Conservation (phyloP, 1,140 invertebrate genomes). For the Pomacea maculata region DNA sequence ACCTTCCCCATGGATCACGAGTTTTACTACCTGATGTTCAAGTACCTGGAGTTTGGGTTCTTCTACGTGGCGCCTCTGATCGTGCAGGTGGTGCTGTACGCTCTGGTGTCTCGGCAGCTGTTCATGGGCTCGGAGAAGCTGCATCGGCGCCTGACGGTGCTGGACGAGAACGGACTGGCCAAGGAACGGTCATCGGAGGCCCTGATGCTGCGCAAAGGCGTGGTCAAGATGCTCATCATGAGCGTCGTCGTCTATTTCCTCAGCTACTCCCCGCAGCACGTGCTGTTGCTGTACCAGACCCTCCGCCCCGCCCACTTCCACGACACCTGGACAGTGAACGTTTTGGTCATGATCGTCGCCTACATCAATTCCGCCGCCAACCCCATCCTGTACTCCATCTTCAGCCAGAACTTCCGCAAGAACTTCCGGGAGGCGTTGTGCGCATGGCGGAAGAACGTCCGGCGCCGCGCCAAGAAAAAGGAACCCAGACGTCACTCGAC, state of each 20-base stretch:
- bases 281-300: conserved; percentile 62
- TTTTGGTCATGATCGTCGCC: conserved; percentile 63
- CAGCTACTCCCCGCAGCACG: conserved; percentile 64
- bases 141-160: conserved; percentile 39
- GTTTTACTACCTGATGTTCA: conserved; percentile 53
- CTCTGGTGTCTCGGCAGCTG: conserved; percentile 55
- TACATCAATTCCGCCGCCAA: conserved; percentile 64
- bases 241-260: conserved; percentile 65
- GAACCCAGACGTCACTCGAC: conserved; percentile 28
- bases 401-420: conserved; percentile 63
- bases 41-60: conserved; percentile 59
- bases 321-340: conserved; percentile 59
- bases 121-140: conserved; percentile 55
- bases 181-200: conserved; percentile 53
- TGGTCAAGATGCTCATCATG: conserved; percentile 66
- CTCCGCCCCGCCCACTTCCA: conserved; percentile 53
- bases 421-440: conserved; percentile 25
- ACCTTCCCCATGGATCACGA: conserved; percentile 45
- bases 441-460: not conserved
- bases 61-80: conserved; percentile 63
- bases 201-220: conserved; percentile 59
- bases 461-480: conserved; percentile 14
- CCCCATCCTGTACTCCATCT: conserved; percentile 65
- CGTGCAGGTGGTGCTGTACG: conserved; percentile 59
- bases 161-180: conserved; percentile 47